Conservation (phyloP, 2,113 vertebrate genomes). For the Ellobius talpinus region DNA sequence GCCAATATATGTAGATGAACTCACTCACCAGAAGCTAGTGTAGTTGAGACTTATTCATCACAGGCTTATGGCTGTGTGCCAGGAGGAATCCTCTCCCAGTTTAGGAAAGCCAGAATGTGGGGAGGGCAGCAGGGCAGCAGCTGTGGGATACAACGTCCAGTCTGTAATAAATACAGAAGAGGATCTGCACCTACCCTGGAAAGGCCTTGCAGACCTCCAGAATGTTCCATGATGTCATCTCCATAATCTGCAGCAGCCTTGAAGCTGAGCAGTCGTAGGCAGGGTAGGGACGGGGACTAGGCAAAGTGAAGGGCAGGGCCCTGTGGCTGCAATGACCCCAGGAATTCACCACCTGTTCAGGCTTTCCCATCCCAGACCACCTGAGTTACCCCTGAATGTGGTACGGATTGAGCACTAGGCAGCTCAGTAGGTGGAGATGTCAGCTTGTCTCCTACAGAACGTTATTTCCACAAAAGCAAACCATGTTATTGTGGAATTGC, state of each 20-base stretch:
- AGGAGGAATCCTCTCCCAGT: not conserved
- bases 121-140: not conserved
- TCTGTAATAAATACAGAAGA: slow-evolving; percentile 52
- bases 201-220: not conserved
- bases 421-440: rapidly evolving
- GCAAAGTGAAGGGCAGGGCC: not conserved
- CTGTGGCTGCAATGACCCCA: not conserved
- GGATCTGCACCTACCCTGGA: not conserved
- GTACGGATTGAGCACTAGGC: no score
- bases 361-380: not conserved
- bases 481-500: no score
- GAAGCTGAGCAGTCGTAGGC: not conserved
- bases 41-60: not conserved
- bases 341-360: not conserved
- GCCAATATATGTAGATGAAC: not conserved
- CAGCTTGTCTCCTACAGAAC: no score
- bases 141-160: slow-evolving; percentile 1
- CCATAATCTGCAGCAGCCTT: not conserved
- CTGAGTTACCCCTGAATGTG: not conserved
- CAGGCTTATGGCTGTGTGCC: not conserved
- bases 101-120: not conserved
- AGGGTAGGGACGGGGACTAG: not conserved
- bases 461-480: not conserved
- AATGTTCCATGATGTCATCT: slow-evolving; percentile 63
- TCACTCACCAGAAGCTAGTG: not conserved